Evolutionary conservation across 2,113 vertebrate species (phyloP), one percentile per base, ranked within the genome.

Genomic region (Leucoraja erinaceus): DNA sequence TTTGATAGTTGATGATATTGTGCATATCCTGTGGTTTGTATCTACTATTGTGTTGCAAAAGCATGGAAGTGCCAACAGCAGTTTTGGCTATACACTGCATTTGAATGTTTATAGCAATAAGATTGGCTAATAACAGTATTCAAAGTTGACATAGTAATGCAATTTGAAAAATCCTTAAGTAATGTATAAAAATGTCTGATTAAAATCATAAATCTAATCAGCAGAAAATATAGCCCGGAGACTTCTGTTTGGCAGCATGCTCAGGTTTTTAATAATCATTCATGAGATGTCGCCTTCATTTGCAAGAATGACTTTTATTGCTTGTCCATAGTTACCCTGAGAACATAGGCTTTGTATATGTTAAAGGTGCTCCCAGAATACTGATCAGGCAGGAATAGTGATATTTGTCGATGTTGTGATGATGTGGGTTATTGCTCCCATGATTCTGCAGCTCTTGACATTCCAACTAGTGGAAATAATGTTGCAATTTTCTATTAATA

Each of bases 181-280:
- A 14, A 16, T 38, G 12, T 79, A 66, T 10, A 10, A 66, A 8
- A 79, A 47, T 47, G 18, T 38, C 5, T 14, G 0, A 14, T 79
- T 79, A 20, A 79, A 16, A 77, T 31, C 28, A 7, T 77, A 77
- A 79, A 54, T 22, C 38, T 79, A 18, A 22, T 79, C 38, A 54
- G 31, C n/a, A 16, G 77, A 54, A 79, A 79, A 20, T 54, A 79
- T 54, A 79, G 14, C 18, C 33, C 47, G 9, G 77, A 33, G 16
- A 8, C 8, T 47, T 22, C 16, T 54, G 1, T 47, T 79, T 79
- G 77, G 77, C 33, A 78, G 76, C n/a, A 16, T 79, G 77, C 18
- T 79, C 77, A 79, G 38, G 4, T 47, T 79, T 79, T 79, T 79
- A 79, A 78, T 38, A 78, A 33, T 77, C 77, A 79, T 79, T 79